These are phyloP conservation scores for western clawed frog (Xenopus tropicalis) DNA, from an alignment of 2,113 vertebrate genomes.

Conservation along the genomic window UCB_Xtro_10.0 CM004446.2:54013001-54013500, in stretches of 20 bases:
- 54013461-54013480: not conserved
- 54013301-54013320: constrained; percentile 42
- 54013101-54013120: constrained; percentile 17
- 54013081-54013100: not conserved
- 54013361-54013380: constrained; percentile 37
- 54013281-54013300: constrained; percentile 42
- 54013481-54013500: too few species aligned
- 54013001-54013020: not conserved
- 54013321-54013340: constrained; percentile 38
- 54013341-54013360: constrained; percentile 25
- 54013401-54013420: constrained; percentile 2
- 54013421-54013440: not conserved
- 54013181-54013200: constrained; percentile 36
- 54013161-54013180: constrained; percentile 12
- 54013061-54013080: not conserved
- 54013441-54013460: not conserved
- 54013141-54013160: constrained; percentile 20
- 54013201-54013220: constrained; percentile 23
- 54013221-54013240: constrained; percentile 14
- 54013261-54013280: constrained; percentile 38
- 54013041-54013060: too few species aligned
- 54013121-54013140: constrained; percentile 22
- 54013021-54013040: too few species aligned
- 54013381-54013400: not conserved
- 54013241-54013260: constrained; percentile 27